Base-by-base conservation (phyloP, 2,797 vertebrate genomes). In the Poeciliopsis gracilis region DNA sequence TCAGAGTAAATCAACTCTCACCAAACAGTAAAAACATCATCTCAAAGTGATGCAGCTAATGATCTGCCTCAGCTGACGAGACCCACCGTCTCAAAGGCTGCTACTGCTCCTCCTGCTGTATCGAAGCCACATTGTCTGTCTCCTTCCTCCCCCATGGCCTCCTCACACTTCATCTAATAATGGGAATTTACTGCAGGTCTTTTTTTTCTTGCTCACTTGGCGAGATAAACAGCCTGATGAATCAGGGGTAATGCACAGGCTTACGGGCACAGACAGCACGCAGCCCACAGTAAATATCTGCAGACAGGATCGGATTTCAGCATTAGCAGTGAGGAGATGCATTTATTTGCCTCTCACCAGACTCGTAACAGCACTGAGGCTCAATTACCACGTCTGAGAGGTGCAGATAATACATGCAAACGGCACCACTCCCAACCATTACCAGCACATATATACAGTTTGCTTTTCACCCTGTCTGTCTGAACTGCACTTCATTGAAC, bases 181-280 rank as follows among this genome's bases (percentile, higher is more conserved):
- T 91, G 87, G 82, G 86, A 92, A 94, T 94, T 92, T 93, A 95
- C 90, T 86, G 92, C 90, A 73, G 87, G 30, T 85, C 78, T 86
- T 88, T 83, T 83, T 82, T 76, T 51, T 67, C 78, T 84, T 77
- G 61, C 87, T 92, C 90, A 67, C 88, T 89, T 78, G 90, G 87
- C 41, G 81, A 93, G 94, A 94, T 94, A 94, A 93, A 94, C 92
- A 94, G 90, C 84, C 92, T 95, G 93, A 95, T 95, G 95, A 95
- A 94, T 93, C 92, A 87, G 90, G 83, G 88, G 61, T 94, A 94
- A 95, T 93, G 92, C 90, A 90, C 88, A 82, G 89, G 90, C 93
- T 95, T 94, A 93, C 90, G 90, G 92, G 91, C 91, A 95, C 89
- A 92, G 93, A 89, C 94, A 90, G 87, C 89, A 83, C 51, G 79